A percentile compares a stretch with the other conserved stretches of the same genome.
Evolutionary conservation across 2,888 invertebrate species (phyloP).

Genomic region (Spisula solida): DNA sequence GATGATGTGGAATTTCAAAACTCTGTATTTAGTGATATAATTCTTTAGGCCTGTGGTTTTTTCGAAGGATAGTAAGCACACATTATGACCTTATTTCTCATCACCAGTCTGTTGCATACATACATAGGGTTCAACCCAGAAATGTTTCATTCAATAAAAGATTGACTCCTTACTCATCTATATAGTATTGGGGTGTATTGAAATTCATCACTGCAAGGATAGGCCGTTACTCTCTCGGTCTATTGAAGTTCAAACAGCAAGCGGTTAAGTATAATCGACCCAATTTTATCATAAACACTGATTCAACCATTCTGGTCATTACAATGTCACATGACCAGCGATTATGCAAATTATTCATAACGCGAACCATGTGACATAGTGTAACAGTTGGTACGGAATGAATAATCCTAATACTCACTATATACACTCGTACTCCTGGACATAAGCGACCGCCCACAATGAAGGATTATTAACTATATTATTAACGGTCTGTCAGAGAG

Average conservation of each 20-base stretch:
- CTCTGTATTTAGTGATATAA: too few relatives aligned
- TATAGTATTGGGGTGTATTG: neutral
- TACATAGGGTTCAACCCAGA: neutral
- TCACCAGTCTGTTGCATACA: neutral
- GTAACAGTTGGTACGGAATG: conserved; percentile 20
- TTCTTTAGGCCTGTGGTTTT: too few relatives aligned
- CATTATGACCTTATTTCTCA: neutral
- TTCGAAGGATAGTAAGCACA: too few relatives aligned
- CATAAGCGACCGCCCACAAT: neutral
- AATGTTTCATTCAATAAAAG: neutral
- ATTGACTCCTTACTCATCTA: neutral
- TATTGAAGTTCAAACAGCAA: too few relatives aligned
- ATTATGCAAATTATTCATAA: conserved; percentile 11
- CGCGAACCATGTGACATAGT: neutral
- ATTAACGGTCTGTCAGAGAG: neutral
- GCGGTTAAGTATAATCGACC: neutral
- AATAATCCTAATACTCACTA: conserved; percentile 10
- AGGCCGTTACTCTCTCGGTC: too few relatives aligned
- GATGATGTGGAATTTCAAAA: too few relatives aligned
- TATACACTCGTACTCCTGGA: neutral
- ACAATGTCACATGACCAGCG: neutral
- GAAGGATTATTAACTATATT: neutral
- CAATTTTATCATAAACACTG: neutral
- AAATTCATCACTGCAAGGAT: neutral
- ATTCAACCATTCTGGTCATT: neutral